Evolutionary conservation across 2,797 vertebrate species (phyloP).

Genomic region (Characodon lateralis): DNA sequence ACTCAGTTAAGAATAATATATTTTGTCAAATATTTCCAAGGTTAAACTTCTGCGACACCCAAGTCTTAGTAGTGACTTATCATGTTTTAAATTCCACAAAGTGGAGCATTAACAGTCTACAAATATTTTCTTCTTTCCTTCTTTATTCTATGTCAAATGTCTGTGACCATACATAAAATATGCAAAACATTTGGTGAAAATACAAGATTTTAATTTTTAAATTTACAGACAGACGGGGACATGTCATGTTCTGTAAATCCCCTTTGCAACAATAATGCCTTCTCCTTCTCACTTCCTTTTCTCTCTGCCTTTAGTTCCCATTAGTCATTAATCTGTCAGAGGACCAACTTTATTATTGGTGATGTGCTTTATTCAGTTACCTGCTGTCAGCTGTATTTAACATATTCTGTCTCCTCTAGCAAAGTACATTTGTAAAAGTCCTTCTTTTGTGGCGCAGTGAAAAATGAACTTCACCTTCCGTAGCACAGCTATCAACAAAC

Average conservation of each 20-base stretch:
- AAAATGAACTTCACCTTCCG: neutral
- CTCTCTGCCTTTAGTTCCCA: slow-evolving; percentile 23
- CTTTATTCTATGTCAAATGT: neutral
- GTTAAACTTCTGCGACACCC: neutral
- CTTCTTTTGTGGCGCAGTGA: neutral
- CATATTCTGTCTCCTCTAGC: slow-evolving; percentile 5
- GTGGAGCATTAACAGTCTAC: too few relatives aligned
- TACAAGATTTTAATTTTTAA: neutral
- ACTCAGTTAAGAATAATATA: neutral
- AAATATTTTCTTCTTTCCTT: neutral
- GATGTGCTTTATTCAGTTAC: slow-evolving; percentile 24
- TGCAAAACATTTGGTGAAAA: neutral
- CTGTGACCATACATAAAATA: neutral
- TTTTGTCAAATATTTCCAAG: neutral
- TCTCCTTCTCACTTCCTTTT: slow-evolving; percentile 25
- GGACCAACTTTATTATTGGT: slow-evolving; percentile 14
- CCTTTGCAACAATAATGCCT: slow-evolving; percentile 2
- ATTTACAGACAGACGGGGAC: neutral
- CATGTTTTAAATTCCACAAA: neutral
- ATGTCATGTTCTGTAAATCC: neutral
- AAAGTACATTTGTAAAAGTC: slow-evolving; percentile 4
- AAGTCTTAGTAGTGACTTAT: neutral
- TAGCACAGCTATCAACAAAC: neutral
- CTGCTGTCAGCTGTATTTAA: slow-evolving; percentile 7
- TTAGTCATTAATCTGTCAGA: slow-evolving; percentile 26